phyloP scores from a whole-genome alignment of 2,888 invertebrate species.

The Drosophila suboccidentalis region DNA sequence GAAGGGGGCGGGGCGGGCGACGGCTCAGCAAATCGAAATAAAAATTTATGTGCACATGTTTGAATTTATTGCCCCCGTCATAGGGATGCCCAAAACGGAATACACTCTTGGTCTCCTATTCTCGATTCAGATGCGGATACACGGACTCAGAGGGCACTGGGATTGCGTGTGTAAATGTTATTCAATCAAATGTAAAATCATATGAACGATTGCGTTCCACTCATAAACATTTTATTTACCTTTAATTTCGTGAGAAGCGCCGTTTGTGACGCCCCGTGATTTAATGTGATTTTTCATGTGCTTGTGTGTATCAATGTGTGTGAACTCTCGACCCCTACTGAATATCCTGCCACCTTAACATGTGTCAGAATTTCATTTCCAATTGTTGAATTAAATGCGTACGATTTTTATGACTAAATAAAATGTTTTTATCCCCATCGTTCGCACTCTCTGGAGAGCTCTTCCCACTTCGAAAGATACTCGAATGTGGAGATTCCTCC shows the following conservation, averaged over 20 bases:
- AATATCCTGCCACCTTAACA: conserved; percentile 13
- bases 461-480: conserved; percentile 22
- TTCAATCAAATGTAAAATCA: conserved; percentile 80
- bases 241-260: conserved; percentile 78
- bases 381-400: conserved; percentile 64
- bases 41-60: conserved; percentile 82
- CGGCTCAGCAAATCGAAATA: conserved; percentile 75
- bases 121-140: conserved; percentile 2
- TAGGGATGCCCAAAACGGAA: conserved; percentile 18
- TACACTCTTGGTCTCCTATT: neutral
- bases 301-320: conserved; percentile 6
- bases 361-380: conserved; percentile 49
- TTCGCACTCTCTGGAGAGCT: conserved; percentile 2
- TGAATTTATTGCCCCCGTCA: conserved; percentile 73
- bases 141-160: conserved; percentile 14
- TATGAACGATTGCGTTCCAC: conserved; percentile 74
- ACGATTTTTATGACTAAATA: conserved; percentile 77
- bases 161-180: conserved; percentile 80
- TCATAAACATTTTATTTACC: conserved; percentile 82
- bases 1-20: conserved; percentile 13
- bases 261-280: conserved; percentile 71
- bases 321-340: neutral
- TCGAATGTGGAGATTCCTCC: neutral
- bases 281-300: conserved; percentile 54
- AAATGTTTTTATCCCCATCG: conserved; percentile 51